A percentile compares a stretch with the other conserved stretches of the same genome.
These are phyloP conservation scores for Caloenas nicobarica DNA, from an alignment of 2,113 vertebrate species.

Conservation along the genomic window DNA sequence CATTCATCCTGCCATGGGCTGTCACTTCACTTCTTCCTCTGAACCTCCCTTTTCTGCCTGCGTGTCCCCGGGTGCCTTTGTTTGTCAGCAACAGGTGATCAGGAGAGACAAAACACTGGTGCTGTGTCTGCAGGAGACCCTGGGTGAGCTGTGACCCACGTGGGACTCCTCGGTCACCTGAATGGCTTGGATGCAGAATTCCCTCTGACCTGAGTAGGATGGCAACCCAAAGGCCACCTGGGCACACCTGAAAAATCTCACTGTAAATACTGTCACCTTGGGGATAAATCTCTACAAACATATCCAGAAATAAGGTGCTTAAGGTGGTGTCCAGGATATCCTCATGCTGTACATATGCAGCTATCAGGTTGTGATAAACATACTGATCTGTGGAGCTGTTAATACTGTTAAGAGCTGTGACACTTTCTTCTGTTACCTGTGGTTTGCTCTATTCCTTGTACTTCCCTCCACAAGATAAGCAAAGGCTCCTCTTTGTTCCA, in stretches of 20 bases:
- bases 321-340: background rate
- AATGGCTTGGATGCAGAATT: background rate
- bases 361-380: background rate
- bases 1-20: background rate
- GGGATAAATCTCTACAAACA: background rate
- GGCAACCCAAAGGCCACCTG: background rate
- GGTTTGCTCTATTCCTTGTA: background rate
- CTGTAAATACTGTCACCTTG: background rate
- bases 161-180: background rate
- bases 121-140: too few relatives aligned
- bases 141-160: too few relatives aligned
- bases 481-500: slow-evolving; percentile 52
- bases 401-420: background rate
- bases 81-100: too few relatives aligned
- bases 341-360: background rate
- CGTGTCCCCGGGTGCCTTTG: too few relatives aligned
- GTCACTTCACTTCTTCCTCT: too few relatives aligned
- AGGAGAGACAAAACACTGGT: too few relatives aligned
- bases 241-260: background rate
- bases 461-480: background rate
- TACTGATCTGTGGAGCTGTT: background rate
- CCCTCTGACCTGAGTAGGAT: background rate
- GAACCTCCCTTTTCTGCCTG: too few relatives aligned
- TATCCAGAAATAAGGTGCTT: background rate
- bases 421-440: background rate